These are phyloP conservation scores for Fregata magnificens DNA, from an alignment of 2,113 vertebrate species.

Conservation along the genomic window DNA sequence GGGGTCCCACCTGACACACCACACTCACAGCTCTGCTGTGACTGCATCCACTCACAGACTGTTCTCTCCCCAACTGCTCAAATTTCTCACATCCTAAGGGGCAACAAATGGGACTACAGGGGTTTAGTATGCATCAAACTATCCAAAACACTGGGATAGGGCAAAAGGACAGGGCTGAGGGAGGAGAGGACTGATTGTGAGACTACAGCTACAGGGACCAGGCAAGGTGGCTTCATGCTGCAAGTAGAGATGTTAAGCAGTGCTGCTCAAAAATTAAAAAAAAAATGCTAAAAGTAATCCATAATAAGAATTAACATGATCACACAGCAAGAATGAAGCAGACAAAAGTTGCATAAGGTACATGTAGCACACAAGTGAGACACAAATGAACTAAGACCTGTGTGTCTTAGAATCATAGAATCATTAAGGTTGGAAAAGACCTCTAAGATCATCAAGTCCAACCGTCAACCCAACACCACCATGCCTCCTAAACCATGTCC, in stretches of 20 bases:
- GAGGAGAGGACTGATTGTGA: neutral
- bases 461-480: too few species aligned
- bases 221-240: neutral
- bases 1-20: neutral
- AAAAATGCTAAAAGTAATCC: neutral
- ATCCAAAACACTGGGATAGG: neutral
- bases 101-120: neutral
- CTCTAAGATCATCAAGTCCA: too few species aligned
- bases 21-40: neutral
- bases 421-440: too few species aligned
- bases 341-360: neutral
- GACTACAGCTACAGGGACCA: neutral
- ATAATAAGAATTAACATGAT: neutral
- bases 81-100: neutral
- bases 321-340: neutral
- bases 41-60: neutral
- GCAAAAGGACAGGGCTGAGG: neutral
- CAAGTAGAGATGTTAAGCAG: neutral
- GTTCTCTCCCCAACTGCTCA: neutral
- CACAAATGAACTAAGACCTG: neutral
- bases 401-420: too few species aligned
- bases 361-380: neutral
- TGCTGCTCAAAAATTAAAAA: neutral
- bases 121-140: neutral
- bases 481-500: too few species aligned